These are phyloP conservation scores for Dipus sagitta DNA, from an alignment of 2,797 vertebrate genomes.

Conservation along the genomic window DNA sequence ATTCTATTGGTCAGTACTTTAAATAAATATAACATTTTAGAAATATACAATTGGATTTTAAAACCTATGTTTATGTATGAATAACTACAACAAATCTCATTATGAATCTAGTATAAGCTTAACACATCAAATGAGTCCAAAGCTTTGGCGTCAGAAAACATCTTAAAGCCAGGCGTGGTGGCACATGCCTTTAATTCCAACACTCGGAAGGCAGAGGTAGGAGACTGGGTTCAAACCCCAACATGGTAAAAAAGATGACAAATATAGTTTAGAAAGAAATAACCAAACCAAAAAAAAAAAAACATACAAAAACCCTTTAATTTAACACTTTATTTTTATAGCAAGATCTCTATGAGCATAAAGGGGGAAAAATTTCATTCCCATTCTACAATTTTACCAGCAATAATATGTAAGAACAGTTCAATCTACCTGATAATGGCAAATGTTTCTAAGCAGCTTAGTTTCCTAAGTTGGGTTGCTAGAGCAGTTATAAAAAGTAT, in stretches of 20 bases:
- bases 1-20: slow-evolving; percentile 27
- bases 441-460: slow-evolving; percentile 39
- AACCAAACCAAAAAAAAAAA: background rate
- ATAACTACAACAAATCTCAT: background rate
- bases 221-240: background rate
- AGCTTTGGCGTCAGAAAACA: slow-evolving; percentile 50
- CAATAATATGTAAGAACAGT: slow-evolving; percentile 38
- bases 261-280: background rate
- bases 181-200: no score
- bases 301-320: background rate
- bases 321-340: background rate
- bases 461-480: background rate
- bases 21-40: slow-evolving; percentile 22
- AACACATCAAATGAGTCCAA: background rate
- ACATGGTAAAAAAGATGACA: no score
- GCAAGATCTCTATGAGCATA: slow-evolving; percentile 12
- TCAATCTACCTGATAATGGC: background rate
- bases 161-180: slow-evolving; percentile 23
- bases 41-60: slow-evolving; percentile 38
- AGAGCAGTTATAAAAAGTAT: slow-evolving; percentile 22
- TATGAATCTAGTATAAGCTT: background rate
- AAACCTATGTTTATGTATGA: background rate
- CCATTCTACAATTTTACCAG: slow-evolving; percentile 44
- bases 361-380: slow-evolving; percentile 50
- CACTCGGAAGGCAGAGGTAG: no score